A percentile compares a stretch with the other conserved stretches of the same genome.
Evolutionary conservation across 1,140 invertebrate genomes (phyloP).

Genomic region (Drosophila sp.): DNA sequence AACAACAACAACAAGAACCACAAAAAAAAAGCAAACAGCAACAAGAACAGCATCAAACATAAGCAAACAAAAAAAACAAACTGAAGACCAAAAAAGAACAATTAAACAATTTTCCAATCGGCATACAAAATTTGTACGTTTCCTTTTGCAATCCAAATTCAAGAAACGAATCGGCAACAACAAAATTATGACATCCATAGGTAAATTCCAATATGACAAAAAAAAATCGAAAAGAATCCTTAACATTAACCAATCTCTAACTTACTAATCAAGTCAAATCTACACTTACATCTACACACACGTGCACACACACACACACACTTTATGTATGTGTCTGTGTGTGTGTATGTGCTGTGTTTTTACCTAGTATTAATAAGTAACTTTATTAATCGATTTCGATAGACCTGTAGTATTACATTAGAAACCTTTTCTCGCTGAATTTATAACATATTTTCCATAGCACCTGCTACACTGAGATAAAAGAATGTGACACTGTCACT

Average conservation of each 20-base stretch:
- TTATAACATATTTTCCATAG: background rate
- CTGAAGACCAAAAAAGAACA: constrained; percentile 22
- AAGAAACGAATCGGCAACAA: constrained; percentile 59
- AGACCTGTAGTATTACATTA: too few species aligned
- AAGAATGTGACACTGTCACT: background rate
- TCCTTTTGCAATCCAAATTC: constrained; percentile 42
- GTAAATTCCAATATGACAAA: constrained; percentile 62
- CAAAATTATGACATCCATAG: constrained; percentile 84
- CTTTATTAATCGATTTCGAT: too few species aligned
- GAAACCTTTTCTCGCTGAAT: background rate
- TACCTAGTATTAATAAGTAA: too few species aligned
- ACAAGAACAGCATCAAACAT: constrained; percentile 22
- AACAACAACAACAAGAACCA: constrained; percentile 26
- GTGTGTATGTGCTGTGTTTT: too few species aligned
- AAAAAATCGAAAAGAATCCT: too few species aligned
- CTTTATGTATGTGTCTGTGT: too few species aligned
- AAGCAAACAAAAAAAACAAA: constrained; percentile 12
- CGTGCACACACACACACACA: background rate
- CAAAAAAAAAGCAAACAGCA: constrained; percentile 1
- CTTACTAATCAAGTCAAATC: background rate
- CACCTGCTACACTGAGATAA: background rate
- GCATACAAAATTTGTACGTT: constrained; percentile 45
- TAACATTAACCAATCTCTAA: background rate
- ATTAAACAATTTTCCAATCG: constrained; percentile 54
- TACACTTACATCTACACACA: background rate